phyloP scores from a whole-genome alignment of 2,888 invertebrate species.

The Aspidiotus destructor region DNA sequence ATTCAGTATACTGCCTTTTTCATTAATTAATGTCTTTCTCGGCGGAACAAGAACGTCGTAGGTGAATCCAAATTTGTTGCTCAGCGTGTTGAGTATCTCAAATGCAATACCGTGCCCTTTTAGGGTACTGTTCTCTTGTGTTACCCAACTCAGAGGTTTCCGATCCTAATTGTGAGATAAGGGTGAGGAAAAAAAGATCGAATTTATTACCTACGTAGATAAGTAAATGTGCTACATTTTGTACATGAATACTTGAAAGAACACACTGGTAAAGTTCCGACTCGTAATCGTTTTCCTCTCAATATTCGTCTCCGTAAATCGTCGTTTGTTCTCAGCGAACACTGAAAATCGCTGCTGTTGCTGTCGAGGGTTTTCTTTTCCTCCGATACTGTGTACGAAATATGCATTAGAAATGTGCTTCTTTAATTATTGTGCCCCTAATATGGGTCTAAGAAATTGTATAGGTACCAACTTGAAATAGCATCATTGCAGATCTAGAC shows the following conservation, averaged over 20 bases:
- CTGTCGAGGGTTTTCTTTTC: not conserved
- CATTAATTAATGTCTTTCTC: constrained; percentile 52
- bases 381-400: constrained; percentile 21
- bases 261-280: constrained; percentile 37
- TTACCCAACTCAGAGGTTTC: constrained; percentile 41
- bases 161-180: constrained; percentile 36
- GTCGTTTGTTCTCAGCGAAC: constrained; percentile 36
- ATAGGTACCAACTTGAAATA: too few species aligned
- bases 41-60: constrained; percentile 58
- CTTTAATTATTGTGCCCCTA: too few species aligned
- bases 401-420: too few species aligned
- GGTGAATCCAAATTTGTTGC: constrained; percentile 60
- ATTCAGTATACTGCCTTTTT: constrained; percentile 52
- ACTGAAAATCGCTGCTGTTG: constrained; percentile 34
- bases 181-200: not conserved
- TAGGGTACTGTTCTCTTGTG: constrained; percentile 43
- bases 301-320: constrained; percentile 36
- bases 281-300: constrained; percentile 37
- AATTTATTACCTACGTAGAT: too few species aligned
- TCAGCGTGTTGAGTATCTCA: constrained; percentile 56
- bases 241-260: too few species aligned
- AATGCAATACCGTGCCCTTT: constrained; percentile 64
- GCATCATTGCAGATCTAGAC: too few species aligned
- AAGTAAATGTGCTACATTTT: not conserved
- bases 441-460: too few species aligned